Evolutionary conservation across 2,888 invertebrate genomes (phyloP), one percentile per base, ranked within the genome.

Genomic region (Lepidonotus clava): DNA sequence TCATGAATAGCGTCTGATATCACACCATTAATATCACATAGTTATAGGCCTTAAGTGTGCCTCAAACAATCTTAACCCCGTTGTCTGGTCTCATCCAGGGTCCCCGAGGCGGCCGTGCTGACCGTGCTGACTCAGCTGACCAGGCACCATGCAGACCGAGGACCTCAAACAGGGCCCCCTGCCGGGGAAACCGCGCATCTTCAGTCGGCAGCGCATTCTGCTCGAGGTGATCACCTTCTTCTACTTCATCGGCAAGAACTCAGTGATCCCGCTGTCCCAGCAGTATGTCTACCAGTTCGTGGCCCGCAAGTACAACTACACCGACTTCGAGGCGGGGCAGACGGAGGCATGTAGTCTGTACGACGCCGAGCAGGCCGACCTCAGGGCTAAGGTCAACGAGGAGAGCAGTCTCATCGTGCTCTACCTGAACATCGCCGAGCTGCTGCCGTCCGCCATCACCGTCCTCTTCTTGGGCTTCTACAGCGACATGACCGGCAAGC

Each of bases 391-490:
- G 36, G 87, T 89, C 38, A 88, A 90, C 83, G 86, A 89, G 83
- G 90, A 90, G 86, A 90, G 90, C 71, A 89, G 88, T 32, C 85
- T 90, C 18, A 88, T 90, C 71, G 87, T 90, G 28, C 86, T 90
- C 84, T 90, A 90, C 84, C 90, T 94, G 18, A 93, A 93, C 88
- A 91, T 93, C 14, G 93, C 93, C 0, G 93, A 93, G 88, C 92
- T 93, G 18, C 89, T 93, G 0, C 94, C 94, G 34, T 92, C 93
- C 21, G 91, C 92, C 4, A 89, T 92, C 5, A 90, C 91, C 24
- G 93, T 94, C 0, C 90, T 94, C 24, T 91, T 94, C 61, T 89
- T 93, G 2, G 94, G 94, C n/a, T 92, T 92, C 53, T 90, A 92
- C 71, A 93, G 93, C 90, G 94, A 94, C 84, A 88, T 92, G 67